Conservation (phyloP, 1,140 invertebrate genomes). For the Berghia stephanieae region DNA sequence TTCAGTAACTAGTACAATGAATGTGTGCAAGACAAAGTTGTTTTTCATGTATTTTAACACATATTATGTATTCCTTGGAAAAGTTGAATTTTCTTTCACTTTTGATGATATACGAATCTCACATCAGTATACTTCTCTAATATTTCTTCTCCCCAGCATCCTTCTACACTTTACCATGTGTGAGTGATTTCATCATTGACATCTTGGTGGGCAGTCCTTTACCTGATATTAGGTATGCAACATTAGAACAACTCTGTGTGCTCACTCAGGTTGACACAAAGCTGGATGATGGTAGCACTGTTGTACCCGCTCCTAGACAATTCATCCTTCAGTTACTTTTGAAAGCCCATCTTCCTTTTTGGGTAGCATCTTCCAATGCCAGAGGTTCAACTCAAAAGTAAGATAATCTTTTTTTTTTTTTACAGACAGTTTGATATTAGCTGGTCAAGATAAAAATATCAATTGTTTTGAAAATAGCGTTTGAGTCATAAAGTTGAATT, state of each 20-base stretch:
- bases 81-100: too few species aligned
- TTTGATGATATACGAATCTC: too few species aligned
- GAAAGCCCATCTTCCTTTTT: conserved; percentile 71
- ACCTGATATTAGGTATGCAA: conserved; percentile 65
- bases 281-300: conserved; percentile 27
- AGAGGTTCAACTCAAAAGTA: conserved; percentile 68
- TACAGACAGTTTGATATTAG: not conserved
- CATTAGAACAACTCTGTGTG: conserved; percentile 67
- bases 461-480: not conserved
- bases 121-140: too few species aligned
- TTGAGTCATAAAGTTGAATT: not conserved
- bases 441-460: not conserved
- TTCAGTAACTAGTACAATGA: too few species aligned
- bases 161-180: conserved; percentile 68
- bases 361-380: conserved; percentile 69
- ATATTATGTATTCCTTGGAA: too few species aligned
- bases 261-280: conserved; percentile 59
- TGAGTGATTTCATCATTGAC: conserved; percentile 70
- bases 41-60: too few species aligned
- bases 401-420: conserved; percentile 21
- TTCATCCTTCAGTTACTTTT: conserved; percentile 68
- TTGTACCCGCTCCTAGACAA: conserved; percentile 59
- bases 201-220: conserved; percentile 69
- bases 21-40: too few species aligned
- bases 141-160: conserved; percentile 55